Percentiles rank a stretch among this genome's conserved stretches.
These are phyloP conservation scores for Crotalus tigris DNA, from an alignment of 2,113 vertebrate species.

Conservation along the genomic window DNA sequence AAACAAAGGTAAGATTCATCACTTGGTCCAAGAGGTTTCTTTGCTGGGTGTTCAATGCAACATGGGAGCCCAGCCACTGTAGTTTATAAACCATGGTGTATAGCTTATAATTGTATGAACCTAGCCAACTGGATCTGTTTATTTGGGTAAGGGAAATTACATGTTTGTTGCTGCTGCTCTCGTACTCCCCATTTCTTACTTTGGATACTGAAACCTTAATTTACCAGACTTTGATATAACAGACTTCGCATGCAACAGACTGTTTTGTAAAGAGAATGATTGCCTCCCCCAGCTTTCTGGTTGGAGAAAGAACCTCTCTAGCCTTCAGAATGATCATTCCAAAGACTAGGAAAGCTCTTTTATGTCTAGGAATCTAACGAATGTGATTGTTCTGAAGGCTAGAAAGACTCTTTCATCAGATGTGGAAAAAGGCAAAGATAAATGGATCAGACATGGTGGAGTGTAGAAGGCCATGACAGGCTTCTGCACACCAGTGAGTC, in stretches of 20 bases:
- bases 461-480: no score
- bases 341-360: neutral
- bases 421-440: no score
- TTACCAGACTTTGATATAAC: neutral
- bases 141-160: neutral
- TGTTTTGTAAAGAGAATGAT: neutral
- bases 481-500: no score
- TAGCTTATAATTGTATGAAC: neutral
- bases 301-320: neutral
- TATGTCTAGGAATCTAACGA: neutral
- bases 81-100: neutral
- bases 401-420: neutral
- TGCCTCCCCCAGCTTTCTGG: neutral
- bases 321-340: neutral
- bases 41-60: neutral
- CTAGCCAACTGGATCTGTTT: neutral
- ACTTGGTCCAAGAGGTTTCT: neutral
- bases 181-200: neutral
- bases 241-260: neutral
- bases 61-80: neutral
- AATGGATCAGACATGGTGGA: no score
- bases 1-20: neutral
- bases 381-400: neutral
- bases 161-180: neutral
- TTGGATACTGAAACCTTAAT: neutral